Percentiles rank a stretch among this genome's conserved stretches.
Evolutionary conservation across 2,888 invertebrate species (phyloP).

Genomic region (Venusia cambrica): DNA sequence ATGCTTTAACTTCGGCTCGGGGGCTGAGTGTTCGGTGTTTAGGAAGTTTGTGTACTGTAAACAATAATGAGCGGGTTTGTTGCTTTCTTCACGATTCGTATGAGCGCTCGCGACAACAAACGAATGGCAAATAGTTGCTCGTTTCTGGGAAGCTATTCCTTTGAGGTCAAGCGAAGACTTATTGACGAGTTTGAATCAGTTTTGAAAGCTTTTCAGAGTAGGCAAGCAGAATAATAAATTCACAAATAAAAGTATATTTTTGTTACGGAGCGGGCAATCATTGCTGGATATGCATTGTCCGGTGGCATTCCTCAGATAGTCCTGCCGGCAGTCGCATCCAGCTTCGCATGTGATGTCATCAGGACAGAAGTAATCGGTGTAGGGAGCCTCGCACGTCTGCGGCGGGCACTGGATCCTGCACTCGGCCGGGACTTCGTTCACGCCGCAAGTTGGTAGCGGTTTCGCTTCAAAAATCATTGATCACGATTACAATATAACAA

Average conservation of each 20-base stretch:
- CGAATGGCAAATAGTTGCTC: no score
- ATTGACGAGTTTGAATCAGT: no score
- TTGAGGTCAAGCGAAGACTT: no score
- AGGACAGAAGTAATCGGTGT: constrained; percentile 35
- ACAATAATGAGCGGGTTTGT: no score
- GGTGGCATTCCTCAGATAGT: constrained; percentile 37
- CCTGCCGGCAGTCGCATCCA: constrained; percentile 42
- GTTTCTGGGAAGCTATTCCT: no score
- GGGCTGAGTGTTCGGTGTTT: constrained; percentile 4
- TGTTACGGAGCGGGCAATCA: constrained; percentile 38
- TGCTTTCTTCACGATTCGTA: no score
- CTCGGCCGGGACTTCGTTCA: constrained; percentile 36
- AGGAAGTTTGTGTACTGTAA: constrained; percentile 2
- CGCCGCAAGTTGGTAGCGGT: constrained; percentile 29
- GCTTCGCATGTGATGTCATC: constrained; percentile 30
- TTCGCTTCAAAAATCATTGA: no score
- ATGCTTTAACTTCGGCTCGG: constrained; percentile 4
- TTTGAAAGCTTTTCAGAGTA: no score
- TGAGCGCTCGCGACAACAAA: no score
- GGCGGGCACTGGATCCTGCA: constrained; percentile 44
- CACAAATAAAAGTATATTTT: no score
- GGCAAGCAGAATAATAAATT: no score
- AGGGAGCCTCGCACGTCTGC: constrained; percentile 40
- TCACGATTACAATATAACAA: no score
- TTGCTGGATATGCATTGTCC: constrained; percentile 40